A percentile compares a stretch with the other conserved stretches of the same genome.
Conservation (phyloP, 2,113 vertebrate genomes). For the Aepyceros melampus region DNA sequence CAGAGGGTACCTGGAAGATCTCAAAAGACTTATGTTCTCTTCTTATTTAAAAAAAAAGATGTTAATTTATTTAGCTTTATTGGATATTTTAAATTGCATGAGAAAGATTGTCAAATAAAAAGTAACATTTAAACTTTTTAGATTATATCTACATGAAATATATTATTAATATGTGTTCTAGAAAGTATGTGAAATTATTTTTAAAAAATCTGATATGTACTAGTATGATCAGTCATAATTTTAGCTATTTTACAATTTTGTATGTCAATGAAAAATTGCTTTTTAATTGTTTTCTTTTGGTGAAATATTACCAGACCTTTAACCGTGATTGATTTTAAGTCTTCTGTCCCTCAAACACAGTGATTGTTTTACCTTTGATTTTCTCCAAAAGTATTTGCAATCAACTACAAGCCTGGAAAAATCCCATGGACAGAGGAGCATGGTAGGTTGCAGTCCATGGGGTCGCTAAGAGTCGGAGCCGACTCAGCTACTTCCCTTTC, state of each 20-base stretch:
- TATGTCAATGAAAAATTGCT: neutral
- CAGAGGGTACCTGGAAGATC: neutral
- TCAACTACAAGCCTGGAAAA: neutral
- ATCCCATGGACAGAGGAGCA: too few relatives aligned
- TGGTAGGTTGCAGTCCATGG: too few relatives aligned
- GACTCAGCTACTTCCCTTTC: too few relatives aligned
- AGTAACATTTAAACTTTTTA: neutral
- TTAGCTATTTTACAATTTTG: neutral
- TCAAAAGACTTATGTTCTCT: neutral
- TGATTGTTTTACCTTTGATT: neutral
- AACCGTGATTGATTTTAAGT: neutral
- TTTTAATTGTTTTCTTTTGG: neutral
- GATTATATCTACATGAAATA: neutral
- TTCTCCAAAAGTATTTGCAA: neutral
- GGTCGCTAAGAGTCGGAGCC: accelerated
- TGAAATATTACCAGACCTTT: neutral
- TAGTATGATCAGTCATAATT: neutral
- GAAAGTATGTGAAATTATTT: neutral
- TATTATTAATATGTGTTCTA: neutral
- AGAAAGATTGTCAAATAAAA: neutral
- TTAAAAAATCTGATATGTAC: neutral
- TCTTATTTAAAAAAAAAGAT: neutral
- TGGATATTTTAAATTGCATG: neutral
- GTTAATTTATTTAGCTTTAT: neutral
- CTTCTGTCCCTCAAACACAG: neutral